Percentiles rank a stretch among this genome's conserved stretches.
Conservation (phyloP, 2,888 invertebrate genomes). For the Nemurella pictetii region DNA sequence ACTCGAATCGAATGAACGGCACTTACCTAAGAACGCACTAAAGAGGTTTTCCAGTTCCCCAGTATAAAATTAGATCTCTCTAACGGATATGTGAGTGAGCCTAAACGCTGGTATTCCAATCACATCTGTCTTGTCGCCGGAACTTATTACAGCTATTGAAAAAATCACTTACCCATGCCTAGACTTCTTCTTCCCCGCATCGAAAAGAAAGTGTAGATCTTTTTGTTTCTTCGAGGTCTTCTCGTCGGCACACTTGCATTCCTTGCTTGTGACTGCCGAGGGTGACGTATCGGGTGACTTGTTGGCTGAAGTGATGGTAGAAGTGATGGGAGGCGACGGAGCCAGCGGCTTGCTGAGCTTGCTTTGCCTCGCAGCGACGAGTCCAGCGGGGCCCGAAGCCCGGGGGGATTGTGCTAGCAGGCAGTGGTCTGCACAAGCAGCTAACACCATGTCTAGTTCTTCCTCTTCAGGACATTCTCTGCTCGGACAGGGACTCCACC, state of each 20-base stretch:
- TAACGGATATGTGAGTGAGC: too few relatives aligned
- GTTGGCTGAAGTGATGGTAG: too few relatives aligned
- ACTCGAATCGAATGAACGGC: too few relatives aligned
- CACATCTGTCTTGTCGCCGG: too few relatives aligned
- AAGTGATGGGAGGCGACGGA: too few relatives aligned
- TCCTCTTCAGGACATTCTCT: constrained; percentile 77
- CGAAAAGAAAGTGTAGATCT: constrained; percentile 27
- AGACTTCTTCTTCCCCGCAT: constrained; percentile 18
- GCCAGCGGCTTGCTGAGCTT: too few relatives aligned
- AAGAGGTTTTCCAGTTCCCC: too few relatives aligned
- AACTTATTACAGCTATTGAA: background rate
- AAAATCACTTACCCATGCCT: constrained; percentile 1
- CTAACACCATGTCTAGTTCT: constrained; percentile 71
- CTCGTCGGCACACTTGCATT: background rate
- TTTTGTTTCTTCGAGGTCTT: background rate
- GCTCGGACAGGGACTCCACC: constrained; percentile 83
- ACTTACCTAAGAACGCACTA: too few relatives aligned
- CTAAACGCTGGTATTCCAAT: too few relatives aligned
- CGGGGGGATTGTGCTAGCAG: constrained; percentile 50
- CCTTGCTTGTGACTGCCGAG: background rate
- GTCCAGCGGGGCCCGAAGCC: background rate
- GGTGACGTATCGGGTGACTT: too few relatives aligned
- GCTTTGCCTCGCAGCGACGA: background rate
- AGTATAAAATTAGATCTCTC: too few relatives aligned
- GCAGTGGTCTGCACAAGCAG: constrained; percentile 74